phyloP scores from a whole-genome alignment of 2,888 invertebrate species.

The Azorinus chamasolen region DNA sequence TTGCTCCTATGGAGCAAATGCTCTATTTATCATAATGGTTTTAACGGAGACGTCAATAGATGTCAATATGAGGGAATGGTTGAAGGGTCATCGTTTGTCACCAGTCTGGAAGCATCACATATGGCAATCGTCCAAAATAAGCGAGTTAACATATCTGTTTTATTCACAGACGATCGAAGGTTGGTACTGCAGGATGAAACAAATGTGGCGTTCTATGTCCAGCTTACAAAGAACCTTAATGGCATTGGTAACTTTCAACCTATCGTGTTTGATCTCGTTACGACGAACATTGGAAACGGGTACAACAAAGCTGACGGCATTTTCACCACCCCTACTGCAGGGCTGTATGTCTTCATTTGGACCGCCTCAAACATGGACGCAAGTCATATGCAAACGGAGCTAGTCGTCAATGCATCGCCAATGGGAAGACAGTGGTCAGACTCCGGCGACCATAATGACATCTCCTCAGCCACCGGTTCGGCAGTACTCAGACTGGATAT shows the following conservation, averaged over 20 bases:
- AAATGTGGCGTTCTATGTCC: slow-evolving; percentile 45
- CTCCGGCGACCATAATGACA: neutral
- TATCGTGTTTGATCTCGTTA: slow-evolving; percentile 42
- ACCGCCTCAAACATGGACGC: slow-evolving; percentile 26
- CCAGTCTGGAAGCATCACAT: too few relatives aligned
- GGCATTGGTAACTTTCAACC: slow-evolving; percentile 38
- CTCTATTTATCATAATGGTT: too few relatives aligned
- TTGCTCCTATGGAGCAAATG: too few relatives aligned
- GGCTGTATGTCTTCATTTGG: slow-evolving; percentile 55
- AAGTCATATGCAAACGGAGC: slow-evolving; percentile 46
- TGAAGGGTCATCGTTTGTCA: too few relatives aligned
- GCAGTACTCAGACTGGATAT: too few relatives aligned
- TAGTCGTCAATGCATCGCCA: slow-evolving; percentile 32
- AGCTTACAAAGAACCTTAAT: slow-evolving; percentile 21
- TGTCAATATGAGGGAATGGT: too few relatives aligned
- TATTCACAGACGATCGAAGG: too few relatives aligned
- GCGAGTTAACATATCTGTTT: too few relatives aligned
- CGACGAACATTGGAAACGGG: slow-evolving; percentile 49
- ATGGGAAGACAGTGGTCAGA: slow-evolving; percentile 40
- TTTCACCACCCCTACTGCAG: slow-evolving; percentile 41
- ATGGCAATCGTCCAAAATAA: too few relatives aligned
- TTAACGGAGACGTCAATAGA: too few relatives aligned
- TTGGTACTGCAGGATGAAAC: too few relatives aligned
- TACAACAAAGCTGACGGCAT: slow-evolving; percentile 50
- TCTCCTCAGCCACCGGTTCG: too few relatives aligned